Evolutionary conservation across 2,888 invertebrate species (phyloP), one percentile per base, ranked within the genome.

Genomic region (Hoplodrina ambigua): DNA sequence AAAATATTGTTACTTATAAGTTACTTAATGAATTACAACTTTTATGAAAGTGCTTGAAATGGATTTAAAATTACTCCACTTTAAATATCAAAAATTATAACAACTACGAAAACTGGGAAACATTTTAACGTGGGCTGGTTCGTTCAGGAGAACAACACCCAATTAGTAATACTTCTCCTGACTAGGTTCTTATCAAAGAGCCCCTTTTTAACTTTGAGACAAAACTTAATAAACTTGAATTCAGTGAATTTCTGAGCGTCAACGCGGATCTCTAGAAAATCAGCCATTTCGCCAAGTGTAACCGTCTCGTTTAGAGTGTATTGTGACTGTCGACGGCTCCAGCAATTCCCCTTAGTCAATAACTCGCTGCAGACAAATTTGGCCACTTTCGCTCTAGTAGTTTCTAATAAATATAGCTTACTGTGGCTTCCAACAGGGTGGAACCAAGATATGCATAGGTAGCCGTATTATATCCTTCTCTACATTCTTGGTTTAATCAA

Each of bases 281-380:
- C 71, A 54, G 55, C 63, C 80, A 63, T 75, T 72, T 74, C 49
- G 33, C 69, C 64, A 71, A 74, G 67, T 76, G 69, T 77, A 75
- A 82, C 76, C 61, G 55, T 74, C 78, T 84, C 85, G 77, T 84
- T 84, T 82, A 80, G 78, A 70, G 64, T 62, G 78, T 80, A 82
- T 85, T 84, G 86, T 84, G 74, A 75, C 55, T 70, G 69, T 67
- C 55, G 83, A 50, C 56, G 58, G 72, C 68, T 72, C 63, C 58
- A 63, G 72, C 75, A 69, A 81, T 84, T 78, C 77, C 72, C 70
- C 46, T 78, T 70, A 72, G 69, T 77, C 82, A 82, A 81, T 82
- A 84, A 80, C 69, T 74, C 75, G 53, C 53, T 58, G n/a, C 20
- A 33, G 44, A 30, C 33, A 64, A 79, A 82, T 80, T 70, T 61